Evolutionary conservation across 2,888 invertebrate species (phyloP).

Genomic region (Autographa pulchrina): DNA sequence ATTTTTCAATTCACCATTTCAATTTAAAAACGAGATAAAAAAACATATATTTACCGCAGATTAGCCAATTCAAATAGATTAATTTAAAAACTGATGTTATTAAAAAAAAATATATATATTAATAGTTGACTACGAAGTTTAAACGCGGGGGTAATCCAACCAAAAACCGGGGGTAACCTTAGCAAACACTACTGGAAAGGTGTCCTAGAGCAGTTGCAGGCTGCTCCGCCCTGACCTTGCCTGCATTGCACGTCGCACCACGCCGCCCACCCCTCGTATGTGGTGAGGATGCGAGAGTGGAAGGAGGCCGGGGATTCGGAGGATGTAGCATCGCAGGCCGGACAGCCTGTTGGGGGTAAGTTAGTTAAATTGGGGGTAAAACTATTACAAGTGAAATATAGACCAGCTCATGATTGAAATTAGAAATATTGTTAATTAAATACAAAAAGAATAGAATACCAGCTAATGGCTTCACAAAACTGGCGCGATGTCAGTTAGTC

Average conservation of each 20-base stretch:
- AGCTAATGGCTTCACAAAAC: no score
- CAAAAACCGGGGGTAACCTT: constrained; percentile 19
- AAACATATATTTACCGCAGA: no score
- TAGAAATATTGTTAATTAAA: no score
- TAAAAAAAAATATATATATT: no score
- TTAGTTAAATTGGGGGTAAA: constrained; percentile 6
- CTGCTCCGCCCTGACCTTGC: constrained; percentile 92
- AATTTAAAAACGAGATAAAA: no score
- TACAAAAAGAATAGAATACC: no score
- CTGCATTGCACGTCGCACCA: constrained; percentile 92
- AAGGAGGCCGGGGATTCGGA: constrained; percentile 23
- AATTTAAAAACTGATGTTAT: no score
- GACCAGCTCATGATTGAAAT: no score
- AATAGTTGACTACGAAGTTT: no score
- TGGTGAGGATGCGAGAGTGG: constrained; percentile 65
- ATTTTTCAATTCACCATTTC: no score
- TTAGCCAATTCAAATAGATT: no score
- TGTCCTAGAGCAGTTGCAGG: constrained; percentile 93
- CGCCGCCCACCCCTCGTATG: constrained; percentile 89
- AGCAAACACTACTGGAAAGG: constrained; percentile 84
- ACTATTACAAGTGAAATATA: not conserved
- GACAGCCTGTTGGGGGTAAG: constrained; percentile 77
- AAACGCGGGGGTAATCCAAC: constrained; percentile 16
- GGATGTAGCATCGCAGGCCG: constrained; percentile 69
- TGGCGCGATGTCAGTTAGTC: no score